Percentiles rank a stretch among this genome's conserved stretches.
Evolutionary conservation across 1,140 invertebrate species (phyloP).

Genomic region (Bombus picipes): DNA sequence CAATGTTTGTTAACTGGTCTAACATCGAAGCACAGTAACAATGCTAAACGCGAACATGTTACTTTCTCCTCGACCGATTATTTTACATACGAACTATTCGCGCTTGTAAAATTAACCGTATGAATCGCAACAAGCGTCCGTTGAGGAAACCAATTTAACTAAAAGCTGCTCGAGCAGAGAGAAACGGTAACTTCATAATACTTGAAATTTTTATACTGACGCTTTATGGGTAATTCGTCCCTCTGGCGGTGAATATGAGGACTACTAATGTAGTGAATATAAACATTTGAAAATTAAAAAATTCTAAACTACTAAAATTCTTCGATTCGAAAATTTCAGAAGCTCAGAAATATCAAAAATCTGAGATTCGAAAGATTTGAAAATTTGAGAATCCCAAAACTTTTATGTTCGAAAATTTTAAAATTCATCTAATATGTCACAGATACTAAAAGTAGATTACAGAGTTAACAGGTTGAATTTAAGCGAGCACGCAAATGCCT

Average conservation of each 20-base stretch:
- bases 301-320: neutral
- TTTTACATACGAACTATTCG: slow-evolving; percentile 10
- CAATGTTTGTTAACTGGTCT: slow-evolving; percentile 28
- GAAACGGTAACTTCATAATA: neutral
- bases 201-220: neutral
- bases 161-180: neutral
- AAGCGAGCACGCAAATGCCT: neutral
- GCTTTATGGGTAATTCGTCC: neutral
- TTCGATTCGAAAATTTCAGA: neutral
- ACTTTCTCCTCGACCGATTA: slow-evolving; percentile 39
- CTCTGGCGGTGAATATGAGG: neutral
- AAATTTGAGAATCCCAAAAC: neutral
- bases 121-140: neutral
- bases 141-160: neutral
- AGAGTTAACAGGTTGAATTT: slow-evolving; percentile 16
- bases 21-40: slow-evolving; percentile 11
- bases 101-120: neutral
- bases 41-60: slow-evolving; percentile 18
- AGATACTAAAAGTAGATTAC: neutral
- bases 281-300: neutral
- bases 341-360: neutral
- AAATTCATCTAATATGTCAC: neutral
- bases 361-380: neutral
- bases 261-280: neutral
- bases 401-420: neutral